Conservation (phyloP, 1,140 invertebrate genomes). For the Vollenhovia emeryi region DNA sequence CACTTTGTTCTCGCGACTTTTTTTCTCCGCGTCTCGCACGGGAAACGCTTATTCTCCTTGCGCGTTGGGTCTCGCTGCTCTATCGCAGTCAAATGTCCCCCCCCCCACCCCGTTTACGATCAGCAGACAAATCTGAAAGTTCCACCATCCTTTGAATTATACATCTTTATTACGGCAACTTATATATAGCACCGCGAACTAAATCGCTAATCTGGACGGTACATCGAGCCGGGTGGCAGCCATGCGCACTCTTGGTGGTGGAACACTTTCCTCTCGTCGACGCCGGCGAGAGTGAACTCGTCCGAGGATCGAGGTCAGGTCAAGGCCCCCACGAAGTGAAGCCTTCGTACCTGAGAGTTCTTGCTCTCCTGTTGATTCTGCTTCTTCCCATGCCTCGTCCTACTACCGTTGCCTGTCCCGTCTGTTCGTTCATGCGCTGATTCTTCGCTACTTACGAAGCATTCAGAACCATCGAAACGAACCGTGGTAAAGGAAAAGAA, state of each 20-base stretch:
- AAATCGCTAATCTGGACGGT: conserved; percentile 71
- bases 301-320: conserved; percentile 85
- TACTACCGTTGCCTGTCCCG: background rate
- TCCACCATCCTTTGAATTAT: background rate
- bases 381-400: background rate
- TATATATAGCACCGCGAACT: conserved; percentile 24
- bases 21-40: background rate
- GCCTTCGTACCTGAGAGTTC: conserved; percentile 70
- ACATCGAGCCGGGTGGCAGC: conserved; percentile 34
- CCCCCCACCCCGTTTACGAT: background rate
- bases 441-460: background rate
- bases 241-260: conserved; percentile 72
- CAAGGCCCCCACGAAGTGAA: conserved; percentile 83
- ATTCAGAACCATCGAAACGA: background rate
- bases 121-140: conserved; percentile 3
- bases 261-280: conserved; percentile 85
- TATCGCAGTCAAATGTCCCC: background rate
- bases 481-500: background rate
- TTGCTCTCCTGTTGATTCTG: conserved; percentile 40
- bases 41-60: background rate
- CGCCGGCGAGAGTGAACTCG: conserved; percentile 85
- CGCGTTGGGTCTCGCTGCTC: background rate
- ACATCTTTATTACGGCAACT: background rate
- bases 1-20: conserved; percentile 58
- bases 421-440: too few relatives aligned